These are phyloP conservation scores for Podiceps cristatus DNA, from an alignment of 2,113 vertebrate genomes.

Conservation along the genomic window DNA sequence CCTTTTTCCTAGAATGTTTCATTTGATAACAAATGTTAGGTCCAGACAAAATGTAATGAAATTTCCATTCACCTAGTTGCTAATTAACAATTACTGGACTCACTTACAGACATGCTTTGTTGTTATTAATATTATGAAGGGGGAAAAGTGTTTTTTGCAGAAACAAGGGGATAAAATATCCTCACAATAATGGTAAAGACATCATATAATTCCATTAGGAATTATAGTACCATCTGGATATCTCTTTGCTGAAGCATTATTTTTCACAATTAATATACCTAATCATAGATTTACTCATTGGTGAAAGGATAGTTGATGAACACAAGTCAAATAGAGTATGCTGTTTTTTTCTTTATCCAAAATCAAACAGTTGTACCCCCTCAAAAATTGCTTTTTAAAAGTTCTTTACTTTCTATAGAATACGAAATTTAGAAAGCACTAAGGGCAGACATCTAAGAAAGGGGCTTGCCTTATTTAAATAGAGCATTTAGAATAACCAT, in stretches of 20 bases:
- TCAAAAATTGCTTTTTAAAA: not conserved
- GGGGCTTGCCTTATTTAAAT: not conserved
- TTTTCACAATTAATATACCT: constrained; percentile 57
- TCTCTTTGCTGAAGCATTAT: constrained; percentile 42
- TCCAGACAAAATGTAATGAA: not conserved
- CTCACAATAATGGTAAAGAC: constrained; percentile 40
- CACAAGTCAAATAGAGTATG: not conserved
- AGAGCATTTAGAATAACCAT: not conserved
- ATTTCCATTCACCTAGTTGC: not conserved
- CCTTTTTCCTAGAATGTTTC: not conserved
- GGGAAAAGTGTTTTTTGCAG: constrained; percentile 22
- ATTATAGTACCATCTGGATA: constrained; percentile 55
- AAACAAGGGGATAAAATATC: constrained; percentile 49
- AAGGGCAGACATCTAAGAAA: not conserved
- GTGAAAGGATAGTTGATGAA: constrained; percentile 22
- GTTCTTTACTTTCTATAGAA: not conserved
- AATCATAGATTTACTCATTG: constrained; percentile 42
- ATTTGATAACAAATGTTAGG: constrained; percentile 15
- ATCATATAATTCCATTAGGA: constrained; percentile 56
- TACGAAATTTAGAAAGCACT: not conserved
- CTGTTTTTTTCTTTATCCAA: constrained; percentile 15
- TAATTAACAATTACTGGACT: not conserved
- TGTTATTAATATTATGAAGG: not conserved
- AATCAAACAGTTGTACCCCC: not conserved
- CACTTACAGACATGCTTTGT: not conserved